Conservation (phyloP, 2,113 vertebrate species). For the Tonatia bakeri region DNA sequence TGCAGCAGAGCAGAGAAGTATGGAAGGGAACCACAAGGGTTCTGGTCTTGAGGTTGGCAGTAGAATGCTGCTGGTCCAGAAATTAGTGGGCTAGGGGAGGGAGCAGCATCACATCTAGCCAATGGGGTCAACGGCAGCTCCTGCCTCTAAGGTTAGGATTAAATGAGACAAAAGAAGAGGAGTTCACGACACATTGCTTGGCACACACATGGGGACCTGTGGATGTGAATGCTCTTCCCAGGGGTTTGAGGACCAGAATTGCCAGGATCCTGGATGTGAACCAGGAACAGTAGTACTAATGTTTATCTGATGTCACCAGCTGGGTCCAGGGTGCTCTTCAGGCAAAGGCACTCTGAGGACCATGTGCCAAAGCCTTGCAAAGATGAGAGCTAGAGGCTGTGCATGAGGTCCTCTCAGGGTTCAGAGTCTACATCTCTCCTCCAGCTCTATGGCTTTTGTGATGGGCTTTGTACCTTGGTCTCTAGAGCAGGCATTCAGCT, state of each 20-base stretch:
- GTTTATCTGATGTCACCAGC: neutral
- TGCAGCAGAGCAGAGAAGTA: neutral
- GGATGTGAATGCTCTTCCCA: neutral
- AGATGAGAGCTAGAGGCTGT: neutral
- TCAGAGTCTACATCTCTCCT: neutral
- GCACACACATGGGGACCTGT: rapidly evolving
- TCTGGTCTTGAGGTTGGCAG: neutral
- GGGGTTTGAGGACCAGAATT: neutral
- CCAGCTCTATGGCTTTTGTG: neutral
- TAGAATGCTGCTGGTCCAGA: neutral
- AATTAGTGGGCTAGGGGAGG: neutral
- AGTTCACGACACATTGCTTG: neutral
- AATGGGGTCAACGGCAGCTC: neutral
- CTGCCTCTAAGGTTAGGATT: neutral
- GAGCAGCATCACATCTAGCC: neutral
- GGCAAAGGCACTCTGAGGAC: neutral
- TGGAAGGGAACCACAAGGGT: neutral
- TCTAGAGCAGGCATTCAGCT: neutral
- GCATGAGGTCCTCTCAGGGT: neutral
- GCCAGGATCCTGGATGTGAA: neutral
- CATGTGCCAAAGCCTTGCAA: neutral
- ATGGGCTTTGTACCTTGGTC: neutral
- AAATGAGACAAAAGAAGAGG: neutral
- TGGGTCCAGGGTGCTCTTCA: neutral
- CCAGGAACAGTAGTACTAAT: neutral